Evolutionary conservation across 2,797 vertebrate species (phyloP), one percentile per base, ranked within the genome.

Genomic region (Thripadectes ignobilis): DNA sequence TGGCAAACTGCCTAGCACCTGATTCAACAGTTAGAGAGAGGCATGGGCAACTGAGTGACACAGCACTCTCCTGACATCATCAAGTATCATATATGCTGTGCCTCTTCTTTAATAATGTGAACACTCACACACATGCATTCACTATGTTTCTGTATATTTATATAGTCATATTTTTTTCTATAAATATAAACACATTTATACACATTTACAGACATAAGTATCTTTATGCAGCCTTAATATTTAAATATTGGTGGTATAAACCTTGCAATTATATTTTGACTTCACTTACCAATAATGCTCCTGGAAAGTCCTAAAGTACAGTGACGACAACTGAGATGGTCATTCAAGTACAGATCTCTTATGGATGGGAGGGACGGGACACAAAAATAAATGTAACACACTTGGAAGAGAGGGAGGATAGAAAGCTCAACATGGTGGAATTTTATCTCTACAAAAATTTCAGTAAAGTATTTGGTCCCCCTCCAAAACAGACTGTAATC

Each of bases 1-100:
- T 92, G 92, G 85, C 79, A 96, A 95, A 74, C 58, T 97, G 93
- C 93, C 86, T 97, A 81, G 89, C 79, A 94, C 73, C 74, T 89
- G 85, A 96, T 89, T 93, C 67, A 94, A 86, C 45, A 84, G 41
- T 71, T 89, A 89, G 51, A 88, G 41, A 54, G 39, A 80, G 66
- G 46, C 19, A 45, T 86, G 87, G 82, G 79, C 91, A 94, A 61
- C 16, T 32, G 51, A 91, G 21, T 63, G 82, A 82, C 26, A 66
- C 14, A 52, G 34, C 6, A 12, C 5, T 63, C 78, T 91, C 38
- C 32, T 57, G 62, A 41, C 48, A 76, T 36, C 27, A 21, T 65
- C 54, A 82, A 68, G 32, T 81, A 39, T 39, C 32, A 34, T 54
- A 34, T 26, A 16, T 32, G 21, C 8, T 39, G 46, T 55, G 32